Evolutionary conservation across 1,140 invertebrate genomes (phyloP).

Genomic region (Listronotus bonariensis): DNA sequence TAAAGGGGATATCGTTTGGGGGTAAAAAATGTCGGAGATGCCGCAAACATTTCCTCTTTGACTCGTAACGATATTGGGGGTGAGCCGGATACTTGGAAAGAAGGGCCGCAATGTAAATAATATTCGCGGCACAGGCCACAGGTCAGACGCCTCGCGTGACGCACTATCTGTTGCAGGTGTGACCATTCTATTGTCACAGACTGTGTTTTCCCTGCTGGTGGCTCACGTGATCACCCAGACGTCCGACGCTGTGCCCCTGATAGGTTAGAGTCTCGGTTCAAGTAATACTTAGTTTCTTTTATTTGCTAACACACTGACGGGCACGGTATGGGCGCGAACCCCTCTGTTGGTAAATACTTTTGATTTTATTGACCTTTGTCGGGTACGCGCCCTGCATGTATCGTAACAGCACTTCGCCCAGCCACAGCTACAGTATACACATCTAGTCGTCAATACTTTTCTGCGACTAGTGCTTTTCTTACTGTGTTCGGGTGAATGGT

Average conservation of each 20-base stretch:
- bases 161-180: slow-evolving; percentile 85
- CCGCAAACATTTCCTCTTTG: slow-evolving; percentile 56
- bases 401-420: slow-evolving; percentile 53
- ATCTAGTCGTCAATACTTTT: slow-evolving; percentile 36
- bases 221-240: slow-evolving; percentile 96
- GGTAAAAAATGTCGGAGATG: slow-evolving; percentile 7
- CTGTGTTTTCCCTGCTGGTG: slow-evolving; percentile 98
- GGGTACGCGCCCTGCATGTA: slow-evolving; percentile 44
- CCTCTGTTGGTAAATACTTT: not conserved
- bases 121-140: slow-evolving; percentile 48
- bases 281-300: slow-evolving; percentile 39
- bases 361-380: slow-evolving; percentile 7
- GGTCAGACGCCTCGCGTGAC: slow-evolving; percentile 53
- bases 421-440: slow-evolving; percentile 48
- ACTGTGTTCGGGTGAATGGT: slow-evolving; percentile 49
- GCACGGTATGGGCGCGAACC: slow-evolving; percentile 30
- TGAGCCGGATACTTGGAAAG: slow-evolving; percentile 57
- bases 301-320: slow-evolving; percentile 46
- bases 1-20: slow-evolving; percentile 6
- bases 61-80: slow-evolving; percentile 43
- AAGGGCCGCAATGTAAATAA: slow-evolving; percentile 42
- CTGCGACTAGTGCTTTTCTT: slow-evolving; percentile 40
- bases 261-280: slow-evolving; percentile 73
- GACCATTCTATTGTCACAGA: slow-evolving; percentile 98
- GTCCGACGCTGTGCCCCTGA: slow-evolving; percentile 95